Evolutionary conservation across 1,140 invertebrate genomes (phyloP), one percentile per base, ranked within the genome.

Genomic region (Hylaeus anthracinus): DNA sequence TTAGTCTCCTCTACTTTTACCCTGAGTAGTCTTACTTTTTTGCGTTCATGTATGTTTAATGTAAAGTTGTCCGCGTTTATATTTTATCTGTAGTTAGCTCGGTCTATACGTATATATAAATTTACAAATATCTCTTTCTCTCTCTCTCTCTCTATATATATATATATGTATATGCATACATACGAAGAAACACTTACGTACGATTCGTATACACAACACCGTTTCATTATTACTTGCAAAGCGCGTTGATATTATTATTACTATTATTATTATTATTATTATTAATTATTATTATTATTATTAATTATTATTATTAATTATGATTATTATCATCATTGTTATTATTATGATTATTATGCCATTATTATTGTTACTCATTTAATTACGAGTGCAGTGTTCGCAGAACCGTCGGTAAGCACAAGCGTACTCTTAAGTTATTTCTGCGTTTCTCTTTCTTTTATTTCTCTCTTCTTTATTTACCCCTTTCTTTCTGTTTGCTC

Each of bases 11-110:
- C 41, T 64, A 56, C 56, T 69, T 76, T 48, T 82, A 65, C 72
- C 77, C 26, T 0, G 26, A 81, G 75, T 83, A 87, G 87, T 65
- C 39, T 26, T 55, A 67, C 48, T 71, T 78, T 78, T 76, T 88
- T 91, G 89, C 85, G 87, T 85, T 91, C 70, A 88, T 86, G 82
- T 88, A 90, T 85, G 86, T 90, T 88, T 88, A 89, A 48, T 90
- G 90, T 91, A 90, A 84, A 90, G 78, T 89, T 90, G 80, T 90
- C 80, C 84, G 86, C 79, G 78, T 86, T 87, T 89, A 90, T 69
- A 73, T 86, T 83, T 64, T 64, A 63, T 70, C 67, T 86, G 51
- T 83, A 77, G 63, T 58, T 82, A 70, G 56, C 37, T 71, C 66
- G 43, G 69, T 80, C 82, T 79, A 87, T 79, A 85, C 70, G 81